Percentiles rank a stretch among this genome's conserved stretches.
Conservation (phyloP, 2,797 vertebrate species). For the Miichthys miiuy region DNA sequence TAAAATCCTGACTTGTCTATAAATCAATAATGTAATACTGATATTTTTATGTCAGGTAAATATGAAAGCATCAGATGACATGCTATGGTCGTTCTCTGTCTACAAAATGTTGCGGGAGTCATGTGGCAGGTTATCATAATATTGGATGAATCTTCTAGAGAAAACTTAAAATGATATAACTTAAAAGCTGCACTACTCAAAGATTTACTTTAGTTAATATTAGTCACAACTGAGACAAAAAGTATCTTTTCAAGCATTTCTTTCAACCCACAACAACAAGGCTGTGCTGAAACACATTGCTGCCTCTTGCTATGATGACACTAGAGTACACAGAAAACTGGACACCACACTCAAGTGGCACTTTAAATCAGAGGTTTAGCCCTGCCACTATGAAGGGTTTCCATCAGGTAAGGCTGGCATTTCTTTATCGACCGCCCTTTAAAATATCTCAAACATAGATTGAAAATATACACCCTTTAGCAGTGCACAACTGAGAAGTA, state of each 20-base stretch:
- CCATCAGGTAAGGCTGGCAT: conserved; percentile 21
- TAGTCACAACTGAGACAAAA: neutral
- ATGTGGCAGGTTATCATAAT: neutral
- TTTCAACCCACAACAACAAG: neutral
- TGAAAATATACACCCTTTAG: conserved; percentile 36
- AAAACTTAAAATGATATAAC: neutral
- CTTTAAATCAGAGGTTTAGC: conserved; percentile 16
- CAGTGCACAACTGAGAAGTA: conserved; percentile 33
- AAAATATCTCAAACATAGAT: conserved; percentile 11
- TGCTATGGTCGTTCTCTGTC: neutral
- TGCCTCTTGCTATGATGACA: no score
- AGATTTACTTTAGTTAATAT: neutral
- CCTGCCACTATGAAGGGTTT: conserved; percentile 2
- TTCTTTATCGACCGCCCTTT: conserved; percentile 37
- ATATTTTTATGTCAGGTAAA: conserved; percentile 11
- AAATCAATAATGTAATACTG: neutral
- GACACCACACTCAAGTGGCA: neutral
- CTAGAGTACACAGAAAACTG: neutral
- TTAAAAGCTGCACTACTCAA: neutral
- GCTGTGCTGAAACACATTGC: neutral
- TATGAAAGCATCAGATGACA: neutral
- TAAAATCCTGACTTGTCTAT: neutral
- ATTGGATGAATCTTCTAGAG: neutral
- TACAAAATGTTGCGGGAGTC: neutral
- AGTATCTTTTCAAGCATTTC: no score